A percentile compares a stretch with the other conserved stretches of the same genome.
These are phyloP conservation scores for Amazona ochrocephala DNA, from an alignment of 2,797 vertebrate genomes.

Conservation along the genomic window DNA sequence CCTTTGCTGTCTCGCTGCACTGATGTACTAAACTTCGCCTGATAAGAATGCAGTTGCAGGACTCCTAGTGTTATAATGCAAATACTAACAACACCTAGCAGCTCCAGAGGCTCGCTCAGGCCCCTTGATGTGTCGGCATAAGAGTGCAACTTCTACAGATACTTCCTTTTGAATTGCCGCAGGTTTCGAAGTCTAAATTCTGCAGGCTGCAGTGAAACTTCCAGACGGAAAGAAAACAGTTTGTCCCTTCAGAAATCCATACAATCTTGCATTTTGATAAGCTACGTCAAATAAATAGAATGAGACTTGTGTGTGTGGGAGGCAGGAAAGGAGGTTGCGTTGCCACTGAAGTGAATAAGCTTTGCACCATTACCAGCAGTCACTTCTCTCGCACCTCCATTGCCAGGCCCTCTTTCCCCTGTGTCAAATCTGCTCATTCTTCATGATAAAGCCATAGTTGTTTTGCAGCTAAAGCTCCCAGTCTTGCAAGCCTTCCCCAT, in stretches of 20 bases:
- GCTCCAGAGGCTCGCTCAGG: background rate
- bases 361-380: background rate
- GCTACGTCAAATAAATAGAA: slow-evolving; percentile 9
- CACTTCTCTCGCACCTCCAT: slow-evolving; percentile 32
- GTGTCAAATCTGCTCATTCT: background rate
- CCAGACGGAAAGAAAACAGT: slow-evolving; percentile 45
- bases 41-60: slow-evolving; percentile 10
- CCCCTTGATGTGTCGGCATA: background rate
- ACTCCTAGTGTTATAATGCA: background rate
- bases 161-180: background rate
- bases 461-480: slow-evolving; percentile 53
- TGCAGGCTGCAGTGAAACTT: slow-evolving; percentile 43
- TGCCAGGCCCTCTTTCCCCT: background rate
- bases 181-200: background rate
- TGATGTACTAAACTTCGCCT: background rate
- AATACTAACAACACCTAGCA: background rate
- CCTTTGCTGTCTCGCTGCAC: background rate
- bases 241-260: slow-evolving; percentile 42
- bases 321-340: background rate
- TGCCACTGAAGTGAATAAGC: background rate
- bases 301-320: background rate
- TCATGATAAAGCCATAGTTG: slow-evolving; percentile 5
- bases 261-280: slow-evolving; percentile 39
- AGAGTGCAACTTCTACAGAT: slow-evolving; percentile 1
- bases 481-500: slow-evolving; percentile 45